Base-by-base conservation (phyloP, 2,888 invertebrate genomes). In the Eurytoma adleriae region DNA sequence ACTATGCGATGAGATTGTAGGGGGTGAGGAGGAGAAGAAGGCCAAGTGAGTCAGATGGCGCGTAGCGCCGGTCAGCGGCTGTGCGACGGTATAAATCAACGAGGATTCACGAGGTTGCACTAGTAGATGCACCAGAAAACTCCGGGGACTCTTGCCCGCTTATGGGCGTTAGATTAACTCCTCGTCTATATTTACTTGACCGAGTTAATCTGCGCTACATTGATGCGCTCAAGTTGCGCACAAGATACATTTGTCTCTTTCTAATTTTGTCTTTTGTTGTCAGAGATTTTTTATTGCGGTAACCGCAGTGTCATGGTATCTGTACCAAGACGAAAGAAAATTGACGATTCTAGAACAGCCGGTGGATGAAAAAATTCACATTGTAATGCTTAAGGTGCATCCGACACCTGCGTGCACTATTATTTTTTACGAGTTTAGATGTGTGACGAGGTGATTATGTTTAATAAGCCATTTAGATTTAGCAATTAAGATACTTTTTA, bases 141-240 rank as follows among this genome's bases (percentile, higher is more conserved):
- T 57, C 54, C 59, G 59, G 71, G 71, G 69, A 70, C n/a, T 64
- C 30, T 16, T 20, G 48, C 40, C 59, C 59, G 52, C 66, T 66
- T 72, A 59, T 67, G 78, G 64, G 48, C 50, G 59, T 30, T 30
- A 59, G 57, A 67, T 78, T 78, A 67, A n/a, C 67, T 18, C n/a
- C 27, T 3, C 64, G 18, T 18, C 5, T 7, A 50, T 50, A 52
- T 74, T 74, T 74, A 73, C 79, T 79, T 79, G 79, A 74, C 79
- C 79, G 79, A 48, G 67, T 74, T 79, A 40, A 10, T 20, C 20
- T 2, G 30, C 13, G 18, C 20, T 12, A n/a, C 54, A 20, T 66
- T 78, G 7, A 40, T 7, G 40, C 5, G 40, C 7, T 40, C 40
- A 40, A 40, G 5, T 40, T 40, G 27, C 67, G 78, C 54, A n/a